A percentile compares a stretch with the other conserved stretches of the same genome.
phyloP scores from a whole-genome alignment of 2,113 vertebrate species.

The Prinia subflava region DNA sequence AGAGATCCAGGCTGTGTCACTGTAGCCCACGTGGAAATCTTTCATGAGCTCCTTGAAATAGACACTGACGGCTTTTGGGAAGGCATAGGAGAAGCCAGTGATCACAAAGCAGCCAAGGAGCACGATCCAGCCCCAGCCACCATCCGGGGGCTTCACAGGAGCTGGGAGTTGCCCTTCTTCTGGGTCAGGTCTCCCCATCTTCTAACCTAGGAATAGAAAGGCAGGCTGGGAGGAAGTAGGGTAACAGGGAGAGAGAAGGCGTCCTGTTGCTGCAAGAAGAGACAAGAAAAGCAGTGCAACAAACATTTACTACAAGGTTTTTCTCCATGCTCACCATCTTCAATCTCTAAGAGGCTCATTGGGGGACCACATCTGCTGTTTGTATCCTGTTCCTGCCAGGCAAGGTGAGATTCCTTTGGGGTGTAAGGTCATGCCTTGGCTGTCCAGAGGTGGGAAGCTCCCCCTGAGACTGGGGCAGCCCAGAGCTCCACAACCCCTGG shows the following conservation, averaged over 20 bases:
- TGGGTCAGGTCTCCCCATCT: constrained; percentile 62
- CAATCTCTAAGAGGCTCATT: neutral
- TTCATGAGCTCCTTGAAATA: constrained; percentile 80
- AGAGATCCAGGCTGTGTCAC: constrained; percentile 82
- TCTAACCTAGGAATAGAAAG: neutral
- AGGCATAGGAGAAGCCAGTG: constrained; percentile 79
- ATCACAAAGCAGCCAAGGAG: constrained; percentile 76
- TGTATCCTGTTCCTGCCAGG: neutral
- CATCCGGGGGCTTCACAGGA: constrained; percentile 67
- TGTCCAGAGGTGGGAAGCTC: neutral
- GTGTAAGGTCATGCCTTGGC: neutral
- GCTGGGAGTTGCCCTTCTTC: constrained; percentile 36
- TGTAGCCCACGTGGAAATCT: constrained; percentile 78
- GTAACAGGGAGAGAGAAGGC: neutral
- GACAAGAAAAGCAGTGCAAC: neutral
- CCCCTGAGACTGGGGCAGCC: neutral
- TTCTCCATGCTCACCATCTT: neutral
- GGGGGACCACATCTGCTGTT: neutral
- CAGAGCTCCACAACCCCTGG: neutral
- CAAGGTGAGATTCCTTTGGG: neutral
- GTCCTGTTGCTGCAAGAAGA: neutral
- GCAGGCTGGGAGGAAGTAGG: neutral
- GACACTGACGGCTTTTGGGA: constrained; percentile 80
- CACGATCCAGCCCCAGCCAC: constrained; percentile 78
- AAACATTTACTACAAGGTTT: neutral